Conservation (phyloP, 1,140 invertebrate species). For the Listronotus oregonensis region DNA sequence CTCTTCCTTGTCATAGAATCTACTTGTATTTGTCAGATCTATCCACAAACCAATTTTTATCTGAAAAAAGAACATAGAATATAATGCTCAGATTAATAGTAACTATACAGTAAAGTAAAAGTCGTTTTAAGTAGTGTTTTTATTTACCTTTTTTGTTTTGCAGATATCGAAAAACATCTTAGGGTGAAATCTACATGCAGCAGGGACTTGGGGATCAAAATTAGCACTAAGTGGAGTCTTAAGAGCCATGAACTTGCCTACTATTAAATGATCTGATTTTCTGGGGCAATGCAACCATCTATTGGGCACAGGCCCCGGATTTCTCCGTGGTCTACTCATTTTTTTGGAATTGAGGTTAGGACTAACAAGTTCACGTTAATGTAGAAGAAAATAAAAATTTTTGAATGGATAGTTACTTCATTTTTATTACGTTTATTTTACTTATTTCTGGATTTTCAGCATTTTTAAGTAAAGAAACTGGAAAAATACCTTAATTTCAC, state of each 20-base stretch:
- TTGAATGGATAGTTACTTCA: no score
- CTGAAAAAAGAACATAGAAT: slow-evolving; percentile 49
- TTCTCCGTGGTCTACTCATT: slow-evolving; percentile 26
- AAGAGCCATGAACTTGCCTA: slow-evolving; percentile 85
- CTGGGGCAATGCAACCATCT: slow-evolving; percentile 93
- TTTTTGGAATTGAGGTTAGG: slow-evolving; percentile 10
- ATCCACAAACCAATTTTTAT: slow-evolving; percentile 93
- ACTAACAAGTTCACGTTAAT: background rate
- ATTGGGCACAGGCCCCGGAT: slow-evolving; percentile 73
- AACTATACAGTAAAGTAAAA: background rate
- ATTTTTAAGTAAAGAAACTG: no score
- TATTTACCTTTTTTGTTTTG: slow-evolving; percentile 71
- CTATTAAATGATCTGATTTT: slow-evolving; percentile 75
- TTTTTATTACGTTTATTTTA: no score
- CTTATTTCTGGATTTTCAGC: no score
- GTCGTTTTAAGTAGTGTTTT: background rate
- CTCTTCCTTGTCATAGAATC: slow-evolving; percentile 86
- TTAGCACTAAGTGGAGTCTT: slow-evolving; percentile 85
- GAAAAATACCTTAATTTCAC: no score
- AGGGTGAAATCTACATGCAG: slow-evolving; percentile 79
- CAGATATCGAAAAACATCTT: slow-evolving; percentile 79
- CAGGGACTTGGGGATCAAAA: slow-evolving; percentile 82
- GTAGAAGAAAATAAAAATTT: no score
- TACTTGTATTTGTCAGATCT: slow-evolving; percentile 91
- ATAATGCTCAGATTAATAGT: background rate